These are phyloP conservation scores for Xerus inauris DNA, from an alignment of 2,113 vertebrate species.

Conservation along the genomic window DNA sequence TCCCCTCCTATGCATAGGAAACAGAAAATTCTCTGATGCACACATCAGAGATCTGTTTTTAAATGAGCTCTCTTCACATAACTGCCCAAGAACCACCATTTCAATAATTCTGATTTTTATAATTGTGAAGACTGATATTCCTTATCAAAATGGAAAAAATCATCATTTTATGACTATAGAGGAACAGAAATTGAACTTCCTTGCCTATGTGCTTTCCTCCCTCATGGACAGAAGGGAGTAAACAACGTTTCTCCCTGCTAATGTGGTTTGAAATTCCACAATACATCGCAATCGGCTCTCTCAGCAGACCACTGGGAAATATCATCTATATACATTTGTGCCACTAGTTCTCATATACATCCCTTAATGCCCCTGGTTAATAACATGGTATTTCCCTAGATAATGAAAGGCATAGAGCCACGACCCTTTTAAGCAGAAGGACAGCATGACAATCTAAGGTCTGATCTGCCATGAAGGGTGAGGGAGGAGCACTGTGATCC, in stretches of 20 bases:
- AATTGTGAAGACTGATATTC: constrained; percentile 66
- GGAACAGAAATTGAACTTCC: constrained; percentile 71
- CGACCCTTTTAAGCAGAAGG: constrained; percentile 32
- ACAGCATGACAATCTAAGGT: neutral
- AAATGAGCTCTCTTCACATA: constrained; percentile 67
- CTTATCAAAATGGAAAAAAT: constrained; percentile 71
- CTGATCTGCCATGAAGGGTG: neutral
- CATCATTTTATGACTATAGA: constrained; percentile 59
- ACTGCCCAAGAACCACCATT: constrained; percentile 36
- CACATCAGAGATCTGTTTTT: constrained; percentile 76
- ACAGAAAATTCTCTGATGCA: constrained; percentile 65
- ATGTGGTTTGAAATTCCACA: constrained; percentile 57
- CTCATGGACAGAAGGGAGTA: neutral
- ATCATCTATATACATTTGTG: constrained; percentile 19
- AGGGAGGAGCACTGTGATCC: neutral
- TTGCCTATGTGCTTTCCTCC: neutral
- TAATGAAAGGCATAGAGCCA: neutral
- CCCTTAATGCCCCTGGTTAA: neutral
- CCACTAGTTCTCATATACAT: constrained; percentile 50
- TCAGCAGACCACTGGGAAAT: constrained; percentile 60
- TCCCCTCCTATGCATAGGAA: constrained; percentile 46
- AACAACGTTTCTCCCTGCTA: neutral
- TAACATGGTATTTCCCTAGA: constrained; percentile 25
- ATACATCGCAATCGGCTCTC: neutral
- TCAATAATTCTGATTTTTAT: constrained; percentile 75